phyloP scores from a whole-genome alignment of 64 coral and sea anemone species.

The Stichodactyla helianthus region DNA sequence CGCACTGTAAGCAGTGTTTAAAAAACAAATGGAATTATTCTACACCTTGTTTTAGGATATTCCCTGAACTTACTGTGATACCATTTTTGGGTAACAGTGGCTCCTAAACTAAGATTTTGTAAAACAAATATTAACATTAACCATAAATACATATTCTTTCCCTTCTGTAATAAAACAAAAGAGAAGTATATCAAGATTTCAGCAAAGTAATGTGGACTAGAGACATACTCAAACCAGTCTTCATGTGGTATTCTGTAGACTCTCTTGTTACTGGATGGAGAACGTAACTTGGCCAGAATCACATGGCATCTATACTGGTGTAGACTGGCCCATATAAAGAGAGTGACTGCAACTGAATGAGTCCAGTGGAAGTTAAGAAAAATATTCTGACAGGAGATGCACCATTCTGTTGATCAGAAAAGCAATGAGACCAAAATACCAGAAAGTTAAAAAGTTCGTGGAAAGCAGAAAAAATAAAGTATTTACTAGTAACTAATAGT shows the following conservation, averaged over 20 bases:
- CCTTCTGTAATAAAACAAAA: slow-evolving; percentile 74
- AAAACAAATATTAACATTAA: slow-evolving; percentile 76
- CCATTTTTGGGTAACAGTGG: slow-evolving; percentile 78
- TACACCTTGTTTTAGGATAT: slow-evolving; percentile 75
- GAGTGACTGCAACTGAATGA: slow-evolving; percentile 44
- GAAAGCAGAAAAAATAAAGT: too few relatives aligned
- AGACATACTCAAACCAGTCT: slow-evolving; percentile 88
- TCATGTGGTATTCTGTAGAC: slow-evolving; percentile 85
- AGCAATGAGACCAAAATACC: background rate
- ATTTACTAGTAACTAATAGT: too few relatives aligned
- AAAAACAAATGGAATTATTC: slow-evolving; percentile 83
- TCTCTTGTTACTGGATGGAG: slow-evolving; percentile 27
- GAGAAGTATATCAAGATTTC: slow-evolving; percentile 92
- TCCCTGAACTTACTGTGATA: slow-evolving; percentile 86
- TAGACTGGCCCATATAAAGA: slow-evolving; percentile 82
- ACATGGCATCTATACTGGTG: slow-evolving; percentile 84
- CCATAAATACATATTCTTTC: slow-evolving; percentile 51
- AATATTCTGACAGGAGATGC: background rate
- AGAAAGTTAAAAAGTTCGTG: too few relatives aligned
- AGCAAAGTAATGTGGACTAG: slow-evolving; percentile 96
- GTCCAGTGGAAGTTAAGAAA: background rate
- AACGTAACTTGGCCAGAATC: slow-evolving; percentile 67
- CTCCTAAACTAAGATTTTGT: slow-evolving; percentile 73
- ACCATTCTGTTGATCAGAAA: background rate
- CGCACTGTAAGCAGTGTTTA: background rate